phyloP scores from a whole-genome alignment of 1,140 invertebrate species.

The Coelopa frigida region DNA sequence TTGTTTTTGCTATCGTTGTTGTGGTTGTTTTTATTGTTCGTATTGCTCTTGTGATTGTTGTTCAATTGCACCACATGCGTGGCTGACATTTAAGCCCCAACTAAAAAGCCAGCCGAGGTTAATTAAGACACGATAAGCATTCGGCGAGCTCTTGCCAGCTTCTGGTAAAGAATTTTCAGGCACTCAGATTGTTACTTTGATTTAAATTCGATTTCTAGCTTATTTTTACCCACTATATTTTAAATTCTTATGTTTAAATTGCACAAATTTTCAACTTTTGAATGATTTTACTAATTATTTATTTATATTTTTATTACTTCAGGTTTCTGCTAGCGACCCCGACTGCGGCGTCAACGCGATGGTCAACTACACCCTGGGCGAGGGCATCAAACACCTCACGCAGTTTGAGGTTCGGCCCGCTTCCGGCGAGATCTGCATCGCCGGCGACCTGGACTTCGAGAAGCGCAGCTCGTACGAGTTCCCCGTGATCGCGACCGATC shows the following conservation, averaged over 20 bases:
- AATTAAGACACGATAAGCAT: no score
- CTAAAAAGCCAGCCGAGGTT: no score
- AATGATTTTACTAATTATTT: conserved; percentile 1
- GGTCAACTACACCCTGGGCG: conserved; percentile 85
- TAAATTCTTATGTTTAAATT: not conserved
- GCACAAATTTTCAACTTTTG: not conserved
- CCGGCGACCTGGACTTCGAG: conserved; percentile 79
- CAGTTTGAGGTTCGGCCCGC: conserved; percentile 73
- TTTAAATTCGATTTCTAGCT: not conserved
- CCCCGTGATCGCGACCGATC: conserved; percentile 87
- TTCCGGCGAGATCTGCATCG: conserved; percentile 84
- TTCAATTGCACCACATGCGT: no score
- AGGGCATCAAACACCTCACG: conserved; percentile 56
- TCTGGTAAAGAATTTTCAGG: no score
- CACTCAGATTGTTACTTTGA: conserved; percentile 1
- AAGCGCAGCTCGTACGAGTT: conserved; percentile 78
- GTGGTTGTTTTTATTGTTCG: no score
- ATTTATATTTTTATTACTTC: conserved; percentile 21
- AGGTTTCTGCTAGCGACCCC: conserved; percentile 89
- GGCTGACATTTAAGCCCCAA: no score
- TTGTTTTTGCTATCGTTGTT: no score
- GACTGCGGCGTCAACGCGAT: conserved; percentile 92
- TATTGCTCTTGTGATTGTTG: no score
- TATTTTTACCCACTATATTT: no score
- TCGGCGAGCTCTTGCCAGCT: no score